Evolutionary conservation across 1,140 invertebrate species (phyloP).

Genomic region (Aphidius ervi): DNA sequence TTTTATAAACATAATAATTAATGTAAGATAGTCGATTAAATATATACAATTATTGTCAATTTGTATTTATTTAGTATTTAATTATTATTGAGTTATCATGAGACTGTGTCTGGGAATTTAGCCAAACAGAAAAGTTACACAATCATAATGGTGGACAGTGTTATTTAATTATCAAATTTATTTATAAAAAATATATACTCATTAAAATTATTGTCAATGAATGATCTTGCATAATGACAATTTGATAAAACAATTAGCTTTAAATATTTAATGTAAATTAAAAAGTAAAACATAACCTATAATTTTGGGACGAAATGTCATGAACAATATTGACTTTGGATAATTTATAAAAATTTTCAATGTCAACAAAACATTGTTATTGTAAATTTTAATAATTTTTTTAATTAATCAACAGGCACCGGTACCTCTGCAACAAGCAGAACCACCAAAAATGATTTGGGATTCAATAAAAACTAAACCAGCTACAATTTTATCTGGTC

Average conservation of each 20-base stretch:
- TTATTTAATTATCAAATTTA: background rate
- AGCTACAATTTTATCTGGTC: background rate
- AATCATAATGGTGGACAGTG: background rate
- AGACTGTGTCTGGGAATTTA: background rate
- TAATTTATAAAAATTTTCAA: no score
- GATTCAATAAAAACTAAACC: slow-evolving; percentile 31
- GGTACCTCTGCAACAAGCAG: slow-evolving; percentile 24
- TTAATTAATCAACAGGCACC: slow-evolving; percentile 26
- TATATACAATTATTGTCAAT: no score
- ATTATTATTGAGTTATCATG: background rate
- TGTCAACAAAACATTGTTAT: no score
- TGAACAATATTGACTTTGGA: background rate
- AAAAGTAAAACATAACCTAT: background rate
- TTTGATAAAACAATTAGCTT: background rate
- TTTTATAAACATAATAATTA: background rate
- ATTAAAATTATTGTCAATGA: no score
- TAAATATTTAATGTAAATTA: background rate
- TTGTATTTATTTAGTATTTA: background rate
- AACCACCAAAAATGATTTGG: slow-evolving; percentile 30
- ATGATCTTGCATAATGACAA: no score
- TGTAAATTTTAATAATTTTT: background rate
- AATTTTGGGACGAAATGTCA: background rate
- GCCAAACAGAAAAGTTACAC: slow-evolving; percentile 1
- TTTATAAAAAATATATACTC: no score
- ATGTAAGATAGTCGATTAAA: background rate